These are phyloP conservation scores for Ramphastos sulfuratus DNA, from an alignment of 2,113 vertebrate species.

Conservation along the genomic window DNA sequence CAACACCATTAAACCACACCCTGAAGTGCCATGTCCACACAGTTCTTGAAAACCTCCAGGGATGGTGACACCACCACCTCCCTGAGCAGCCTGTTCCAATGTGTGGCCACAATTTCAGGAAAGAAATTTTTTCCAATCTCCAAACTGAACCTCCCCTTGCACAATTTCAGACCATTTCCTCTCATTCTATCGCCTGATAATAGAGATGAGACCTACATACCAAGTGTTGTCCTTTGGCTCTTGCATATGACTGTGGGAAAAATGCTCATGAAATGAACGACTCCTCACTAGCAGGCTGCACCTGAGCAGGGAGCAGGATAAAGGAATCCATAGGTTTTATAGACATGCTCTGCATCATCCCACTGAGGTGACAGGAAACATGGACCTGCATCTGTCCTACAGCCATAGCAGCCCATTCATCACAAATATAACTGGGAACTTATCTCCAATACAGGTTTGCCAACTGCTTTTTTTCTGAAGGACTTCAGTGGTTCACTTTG, in stretches of 20 bases:
- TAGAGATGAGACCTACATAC: too few species aligned
- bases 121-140: too few species aligned
- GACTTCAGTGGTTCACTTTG: background rate
- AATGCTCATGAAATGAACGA: fast-evolving
- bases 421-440: background rate
- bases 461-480: background rate
- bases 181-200: too few species aligned
- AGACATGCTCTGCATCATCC: fast-evolving
- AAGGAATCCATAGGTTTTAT: background rate
- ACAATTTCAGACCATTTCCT: too few species aligned
- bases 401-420: background rate
- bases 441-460: background rate
- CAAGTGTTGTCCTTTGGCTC: background rate
- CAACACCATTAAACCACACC: too few species aligned
- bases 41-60: too few species aligned
- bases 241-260: background rate
- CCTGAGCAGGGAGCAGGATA: fast-evolving
- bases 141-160: too few species aligned
- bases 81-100: too few species aligned
- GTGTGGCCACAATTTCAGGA: too few species aligned
- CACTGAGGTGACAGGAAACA: fast-evolving
- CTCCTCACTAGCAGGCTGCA: background rate
- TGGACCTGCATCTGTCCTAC: background rate
- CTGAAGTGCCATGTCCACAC: too few species aligned
- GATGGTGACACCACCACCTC: too few species aligned